A percentile compares a stretch with the other conserved stretches of the same genome.
Evolutionary conservation across 1,140 invertebrate genomes (phyloP).

Genomic region (Thalassaphorura encarpata): DNA sequence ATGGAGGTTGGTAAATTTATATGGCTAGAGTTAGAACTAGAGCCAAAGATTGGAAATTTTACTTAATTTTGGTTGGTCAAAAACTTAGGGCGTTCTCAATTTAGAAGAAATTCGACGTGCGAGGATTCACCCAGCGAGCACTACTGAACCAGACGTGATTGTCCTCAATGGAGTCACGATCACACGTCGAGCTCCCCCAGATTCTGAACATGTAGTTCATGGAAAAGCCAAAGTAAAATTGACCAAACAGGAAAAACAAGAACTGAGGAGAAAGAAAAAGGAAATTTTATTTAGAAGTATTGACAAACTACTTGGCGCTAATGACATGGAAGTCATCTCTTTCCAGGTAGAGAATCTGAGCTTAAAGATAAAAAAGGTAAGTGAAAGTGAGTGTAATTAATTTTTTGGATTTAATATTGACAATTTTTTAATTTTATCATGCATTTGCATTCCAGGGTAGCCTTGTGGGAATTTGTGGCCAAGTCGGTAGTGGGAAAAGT

Average conservation of each 20-base stretch:
- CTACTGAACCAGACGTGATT: background rate
- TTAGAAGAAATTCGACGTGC: constrained; percentile 8
- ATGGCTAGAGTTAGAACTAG: background rate
- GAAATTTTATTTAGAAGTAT: background rate
- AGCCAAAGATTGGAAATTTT: background rate
- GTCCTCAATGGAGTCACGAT: constrained; percentile 5
- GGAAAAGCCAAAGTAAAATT: background rate
- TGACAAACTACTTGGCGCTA: constrained; percentile 5
- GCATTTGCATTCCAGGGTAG: constrained; percentile 39
- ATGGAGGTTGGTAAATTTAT: constrained; percentile 16
- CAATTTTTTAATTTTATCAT: background rate
- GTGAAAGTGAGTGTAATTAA: no score
- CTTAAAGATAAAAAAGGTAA: constrained; percentile 16
- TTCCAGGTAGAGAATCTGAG: constrained; percentile 17
- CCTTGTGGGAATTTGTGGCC: constrained; percentile 55
- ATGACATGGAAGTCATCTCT: background rate
- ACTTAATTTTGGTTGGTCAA: background rate
- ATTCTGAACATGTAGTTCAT: background rate
- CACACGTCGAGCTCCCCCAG: constrained; percentile 10
- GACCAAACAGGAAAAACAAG: background rate
- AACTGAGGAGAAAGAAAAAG: background rate
- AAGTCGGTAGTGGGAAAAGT: constrained; percentile 51
- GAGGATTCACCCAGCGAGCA: background rate
- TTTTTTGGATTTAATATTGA: no score
- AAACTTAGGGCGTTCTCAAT: background rate